Evolutionary conservation across 1,140 invertebrate genomes (phyloP), one percentile per base, ranked within the genome.

Genomic region (Myzus persicae): DNA sequence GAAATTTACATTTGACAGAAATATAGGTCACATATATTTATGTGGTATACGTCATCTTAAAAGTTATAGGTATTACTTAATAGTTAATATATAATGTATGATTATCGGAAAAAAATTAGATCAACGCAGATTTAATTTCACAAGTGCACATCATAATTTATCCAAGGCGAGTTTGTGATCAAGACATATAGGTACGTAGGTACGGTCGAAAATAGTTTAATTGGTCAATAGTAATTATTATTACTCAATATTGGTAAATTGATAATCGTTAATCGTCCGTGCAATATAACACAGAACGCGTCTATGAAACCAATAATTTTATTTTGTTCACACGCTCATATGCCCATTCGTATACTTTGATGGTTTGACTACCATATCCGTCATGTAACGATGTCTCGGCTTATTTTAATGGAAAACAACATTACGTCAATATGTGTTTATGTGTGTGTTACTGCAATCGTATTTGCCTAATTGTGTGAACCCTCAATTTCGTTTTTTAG

Each of bases 401-500:
- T 36, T 38, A 51, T 54, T 26, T 14, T 51, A 38, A 54, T 51
- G 22, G 51, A 40, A 89, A 89, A 51, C 8, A 40, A 54, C 22
- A 40, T 89, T 89, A 89, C 88, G 48, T 89, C 88, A 54, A 89
- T 51, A 22, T 24, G n/a, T 51, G 20, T 88, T 42, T 84, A 82
- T 40, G 38, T 40, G 9, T 40, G 22, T 84, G 38, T 40, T 51
- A 36, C 46, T 38, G 88, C 88, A 89, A 89, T 54, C 88, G 48
- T 40, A 89, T 54, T 51, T 54, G 36, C 36, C 46, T 40, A 38
- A 38, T 54, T 38, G 36, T 89, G 88, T 40, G 88, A 89, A 89
- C 88, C 36, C 48, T 54, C 46, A 22, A 89, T 38, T 36, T 48
- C 51, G 2, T 89, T 89, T 89, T 89, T 38, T 89, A 89, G 88